A percentile compares a stretch with the other conserved stretches of the same genome.
These are phyloP conservation scores for Lissonota sp. DNA, from an alignment of 2,888 invertebrate genomes.

Conservation along the genomic window DNA sequence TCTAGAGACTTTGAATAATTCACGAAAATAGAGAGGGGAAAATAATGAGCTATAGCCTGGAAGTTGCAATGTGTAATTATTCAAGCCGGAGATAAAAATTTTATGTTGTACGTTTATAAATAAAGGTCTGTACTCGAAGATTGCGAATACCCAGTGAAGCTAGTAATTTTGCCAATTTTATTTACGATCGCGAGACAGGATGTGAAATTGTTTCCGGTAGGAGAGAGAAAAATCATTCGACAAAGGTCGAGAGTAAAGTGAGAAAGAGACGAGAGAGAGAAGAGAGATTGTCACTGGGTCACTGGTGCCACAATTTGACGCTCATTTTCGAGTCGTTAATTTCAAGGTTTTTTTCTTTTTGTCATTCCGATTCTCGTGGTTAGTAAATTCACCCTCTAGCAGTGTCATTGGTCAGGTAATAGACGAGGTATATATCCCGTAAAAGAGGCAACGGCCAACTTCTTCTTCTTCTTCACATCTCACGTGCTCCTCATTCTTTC, in stretches of 20 bases:
- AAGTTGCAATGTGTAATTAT: too few species aligned
- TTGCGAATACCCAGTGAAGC: background rate
- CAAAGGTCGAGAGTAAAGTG: background rate
- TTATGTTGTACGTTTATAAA: too few species aligned
- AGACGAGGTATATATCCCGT: background rate
- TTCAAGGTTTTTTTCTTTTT: background rate
- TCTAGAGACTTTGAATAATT: too few species aligned
- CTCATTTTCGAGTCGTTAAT: background rate
- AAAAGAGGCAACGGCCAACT: slow-evolving; percentile 35
- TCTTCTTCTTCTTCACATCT: slow-evolving; percentile 26
- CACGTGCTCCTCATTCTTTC: slow-evolving; percentile 8
- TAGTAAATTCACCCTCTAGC: slow-evolving; percentile 1
- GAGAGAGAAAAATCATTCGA: background rate
- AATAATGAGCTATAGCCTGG: too few species aligned
- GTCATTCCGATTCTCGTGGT: slow-evolving; percentile 3
- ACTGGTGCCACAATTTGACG: background rate
- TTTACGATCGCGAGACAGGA: slow-evolving; percentile 27
- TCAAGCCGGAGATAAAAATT: too few species aligned
- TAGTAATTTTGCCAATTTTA: slow-evolving; percentile 13
- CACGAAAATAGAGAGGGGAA: too few species aligned
- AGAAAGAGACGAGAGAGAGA: background rate
- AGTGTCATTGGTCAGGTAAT: background rate
- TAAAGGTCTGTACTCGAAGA: background rate
- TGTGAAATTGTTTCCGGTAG: slow-evolving; percentile 9
- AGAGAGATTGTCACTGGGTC: slow-evolving; percentile 36